Evolutionary conservation across 1,140 invertebrate genomes (phyloP), one percentile per base, ranked within the genome.

Genomic region (Drosophila ananassae): DNA sequence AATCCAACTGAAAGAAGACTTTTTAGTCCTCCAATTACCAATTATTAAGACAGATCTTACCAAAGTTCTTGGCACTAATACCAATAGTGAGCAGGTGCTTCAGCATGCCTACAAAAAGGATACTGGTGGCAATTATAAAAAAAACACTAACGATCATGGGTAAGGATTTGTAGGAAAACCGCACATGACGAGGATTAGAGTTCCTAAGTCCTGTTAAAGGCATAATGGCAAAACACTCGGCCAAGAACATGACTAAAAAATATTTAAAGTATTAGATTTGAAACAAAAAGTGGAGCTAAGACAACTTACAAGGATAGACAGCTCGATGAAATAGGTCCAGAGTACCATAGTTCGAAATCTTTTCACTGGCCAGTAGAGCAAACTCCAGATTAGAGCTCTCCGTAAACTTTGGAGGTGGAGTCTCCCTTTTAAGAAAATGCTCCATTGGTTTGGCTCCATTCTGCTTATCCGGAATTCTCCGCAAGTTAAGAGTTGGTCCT

Each of bases 41-140:
- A 17, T 32, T 7, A 12, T 22, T 22, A 0, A 6, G 8, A 3
- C 0, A 21, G 8, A 3, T 56, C 80, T 62, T 12, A 91, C 90
- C 89, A 32, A 90, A 78, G 60, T 91, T 91, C 53, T 91, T 91
- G 2, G 90, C 77, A 34, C 79, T 81, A 2, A 91, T 63, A 9
- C 89, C 89, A 67, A 90, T 73, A 22, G 54, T 54, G 1, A 79
- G 4, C 32, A 91, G 63, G 25, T 74, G 72, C 37, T 56, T 81
- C 0, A 91, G 6, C 62, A 72, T 87, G 9, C 69, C 32, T 8
- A 79, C 4, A 6, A 64, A 57, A 10, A 91, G 21, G 9, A 72
- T 57, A 3, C 60, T 61, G 8, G 55, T 84, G n/a, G 58, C 41
- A 4, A 56, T 6, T 46, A 91, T 64, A n/a, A 90, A 91, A 3